Evolutionary conservation across 2,797 vertebrate genomes (phyloP).

Genomic region (Ceryle rudis): DNA sequence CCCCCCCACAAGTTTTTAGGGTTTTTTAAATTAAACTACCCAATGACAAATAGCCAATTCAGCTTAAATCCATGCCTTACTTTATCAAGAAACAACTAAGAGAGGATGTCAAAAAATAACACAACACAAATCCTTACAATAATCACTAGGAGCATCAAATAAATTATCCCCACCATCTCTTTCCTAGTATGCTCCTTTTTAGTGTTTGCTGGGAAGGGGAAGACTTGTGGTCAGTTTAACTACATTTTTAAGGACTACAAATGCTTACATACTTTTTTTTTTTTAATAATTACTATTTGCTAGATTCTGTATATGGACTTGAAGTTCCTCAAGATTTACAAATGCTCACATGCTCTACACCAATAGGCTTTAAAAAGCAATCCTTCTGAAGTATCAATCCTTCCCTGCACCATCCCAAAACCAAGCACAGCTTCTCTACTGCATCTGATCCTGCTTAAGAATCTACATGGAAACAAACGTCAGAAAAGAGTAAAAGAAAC

Average conservation of each 20-base stretch:
- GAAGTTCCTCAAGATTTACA: not conserved
- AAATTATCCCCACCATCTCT: not conserved
- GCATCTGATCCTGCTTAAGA: not conserved
- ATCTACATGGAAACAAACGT: conserved; percentile 35
- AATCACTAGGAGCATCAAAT: not conserved
- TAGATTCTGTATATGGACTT: not conserved
- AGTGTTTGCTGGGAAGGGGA: not conserved
- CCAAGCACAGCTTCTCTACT: not conserved
- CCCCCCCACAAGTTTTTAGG: fast-evolving
- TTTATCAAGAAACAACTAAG: too few species aligned
- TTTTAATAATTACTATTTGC: not conserved
- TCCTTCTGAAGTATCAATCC: not conserved
- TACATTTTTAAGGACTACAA: not conserved
- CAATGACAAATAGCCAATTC: not conserved
- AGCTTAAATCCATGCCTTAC: not conserved
- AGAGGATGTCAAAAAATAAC: not conserved
- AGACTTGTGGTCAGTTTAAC: not conserved
- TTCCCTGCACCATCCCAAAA: not conserved
- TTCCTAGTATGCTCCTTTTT: not conserved
- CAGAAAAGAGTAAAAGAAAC: conserved; percentile 18
- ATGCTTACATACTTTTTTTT: not conserved
- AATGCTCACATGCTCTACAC: not conserved
- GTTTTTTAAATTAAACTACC: not conserved
- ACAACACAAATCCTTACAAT: not conserved
- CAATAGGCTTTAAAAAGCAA: not conserved